phyloP scores from a whole-genome alignment of 2,888 invertebrate species.

The Glaucopsyche alexis region DNA sequence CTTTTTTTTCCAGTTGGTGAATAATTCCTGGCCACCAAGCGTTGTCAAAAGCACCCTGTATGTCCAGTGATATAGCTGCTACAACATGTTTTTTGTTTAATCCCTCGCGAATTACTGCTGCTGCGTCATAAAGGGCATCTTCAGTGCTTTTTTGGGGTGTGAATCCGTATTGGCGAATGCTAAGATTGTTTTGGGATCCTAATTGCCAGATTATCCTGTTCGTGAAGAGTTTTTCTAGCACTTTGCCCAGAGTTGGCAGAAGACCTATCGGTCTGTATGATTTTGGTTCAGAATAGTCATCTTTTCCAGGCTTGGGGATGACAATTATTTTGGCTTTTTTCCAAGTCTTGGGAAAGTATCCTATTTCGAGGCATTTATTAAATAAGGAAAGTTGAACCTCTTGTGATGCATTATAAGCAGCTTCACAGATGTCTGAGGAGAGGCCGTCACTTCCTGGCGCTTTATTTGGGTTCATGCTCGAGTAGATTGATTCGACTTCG shows the following conservation, averaged over 20 bases:
- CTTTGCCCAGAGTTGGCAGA: slow-evolving; percentile 34
- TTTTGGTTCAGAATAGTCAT: slow-evolving; percentile 32
- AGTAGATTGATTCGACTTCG: no score
- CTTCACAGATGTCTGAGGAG: neutral
- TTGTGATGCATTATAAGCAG: neutral
- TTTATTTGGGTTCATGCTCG: neutral
- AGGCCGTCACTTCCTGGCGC: neutral
- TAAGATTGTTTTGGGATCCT: slow-evolving; percentile 29
- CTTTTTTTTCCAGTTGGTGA: neutral
- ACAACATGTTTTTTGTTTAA: slow-evolving; percentile 32
- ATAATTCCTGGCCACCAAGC: slow-evolving; percentile 35
- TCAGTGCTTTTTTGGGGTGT: no score
- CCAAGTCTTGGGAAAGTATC: slow-evolving; percentile 34
- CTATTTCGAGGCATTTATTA: neutral
- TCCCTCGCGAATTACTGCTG: neutral
- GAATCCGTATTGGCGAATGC: neutral
- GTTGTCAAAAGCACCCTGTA: slow-evolving; percentile 46
- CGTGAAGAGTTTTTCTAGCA: slow-evolving; percentile 35
- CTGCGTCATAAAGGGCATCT: no score
- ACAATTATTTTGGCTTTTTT: slow-evolving; percentile 18
- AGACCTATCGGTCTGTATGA: slow-evolving; percentile 36
- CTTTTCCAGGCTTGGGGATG: neutral
- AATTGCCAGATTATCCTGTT: slow-evolving; percentile 36
- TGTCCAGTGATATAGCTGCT: slow-evolving; percentile 38
- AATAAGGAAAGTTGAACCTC: neutral